Evolutionary conservation across 2,888 invertebrate species (phyloP), one percentile per base, ranked within the genome.

Genomic region (Conomelus anceps): DNA sequence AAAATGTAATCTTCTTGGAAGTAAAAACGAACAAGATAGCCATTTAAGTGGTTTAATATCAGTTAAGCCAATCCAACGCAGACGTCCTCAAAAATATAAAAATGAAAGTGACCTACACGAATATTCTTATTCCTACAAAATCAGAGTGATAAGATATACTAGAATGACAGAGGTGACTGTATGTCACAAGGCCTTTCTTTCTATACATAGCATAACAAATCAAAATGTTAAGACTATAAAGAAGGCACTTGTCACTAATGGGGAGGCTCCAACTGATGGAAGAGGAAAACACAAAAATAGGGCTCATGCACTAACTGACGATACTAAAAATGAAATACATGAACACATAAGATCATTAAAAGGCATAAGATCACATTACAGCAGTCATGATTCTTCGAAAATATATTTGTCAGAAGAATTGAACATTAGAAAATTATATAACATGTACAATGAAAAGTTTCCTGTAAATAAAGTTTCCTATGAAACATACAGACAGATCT

Each of bases 181-280:
- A 17, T 88, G 88, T 23, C 24, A 84, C 20, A 88, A 88, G 20
- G 88, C 84, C 1, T 88, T 88, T 88, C 4, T 88, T 17, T 41
- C 84, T 23, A 0, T 63, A 63, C 85, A 92, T 92, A 88, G 93
- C 93, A 9, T 89, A 22, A 89, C 63, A 1, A 22, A 23, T 20
- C 22, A 84, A 22, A 23, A 24, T 9, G 23, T 88, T 0, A 22
- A 88, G 88, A 85, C 85, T 63, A 22, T 88, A 29, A 84, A 87
- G 84, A 85, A 88, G 85, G 84, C 84, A 22, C 89, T 89, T 34
- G 29, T 22, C 84, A 85, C 22, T 22, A 13, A 23, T 22, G 89
- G 89, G 20, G 84, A 34, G 84, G 24, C 88, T 87, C 88, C 87
- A 0, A 26, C 29, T 88, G 88, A 89, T 89, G 29, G 26, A 34